A percentile compares a stretch with the other conserved stretches of the same genome.
Evolutionary conservation across 2,888 invertebrate species (phyloP).

Genomic region (Cosmorhoe ocellata): DNA sequence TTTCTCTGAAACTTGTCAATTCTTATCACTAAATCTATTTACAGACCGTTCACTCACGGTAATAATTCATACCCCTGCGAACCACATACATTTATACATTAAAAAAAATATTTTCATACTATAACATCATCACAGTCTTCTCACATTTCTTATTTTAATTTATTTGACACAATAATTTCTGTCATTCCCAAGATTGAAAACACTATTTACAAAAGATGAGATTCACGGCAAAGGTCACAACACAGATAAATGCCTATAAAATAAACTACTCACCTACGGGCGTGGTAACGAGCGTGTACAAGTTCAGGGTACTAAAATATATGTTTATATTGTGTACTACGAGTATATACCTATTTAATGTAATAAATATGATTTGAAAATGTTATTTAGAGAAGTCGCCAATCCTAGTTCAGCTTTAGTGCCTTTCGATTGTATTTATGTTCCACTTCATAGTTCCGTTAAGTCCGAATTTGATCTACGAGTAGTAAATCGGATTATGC

Average conservation of each 20-base stretch:
- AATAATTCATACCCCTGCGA: slow-evolving; percentile 30
- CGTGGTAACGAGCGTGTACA: slow-evolving; percentile 14
- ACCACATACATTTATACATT: slow-evolving; percentile 33
- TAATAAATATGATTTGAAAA: no score
- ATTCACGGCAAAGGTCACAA: slow-evolving; percentile 21
- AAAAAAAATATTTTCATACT: slow-evolving; percentile 58
- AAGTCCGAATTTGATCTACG: no score
- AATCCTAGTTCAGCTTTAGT: not conserved
- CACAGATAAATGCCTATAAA: slow-evolving; percentile 21
- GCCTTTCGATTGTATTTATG: not conserved
- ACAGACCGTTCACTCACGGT: slow-evolving; percentile 24
- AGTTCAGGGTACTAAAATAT: slow-evolving; percentile 8
- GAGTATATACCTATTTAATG: no score
- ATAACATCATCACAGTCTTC: slow-evolving; percentile 79
- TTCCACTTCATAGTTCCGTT: not conserved
- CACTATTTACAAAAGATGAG: slow-evolving; percentile 31
- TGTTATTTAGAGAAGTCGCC: no score
- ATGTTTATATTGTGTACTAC: slow-evolving; percentile 1
- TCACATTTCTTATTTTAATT: slow-evolving; percentile 65
- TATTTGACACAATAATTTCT: slow-evolving; percentile 46
- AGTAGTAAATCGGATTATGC: no score
- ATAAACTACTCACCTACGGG: slow-evolving; percentile 7
- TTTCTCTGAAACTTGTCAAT: slow-evolving; percentile 43
- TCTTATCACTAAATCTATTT: slow-evolving; percentile 32
- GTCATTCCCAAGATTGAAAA: slow-evolving; percentile 32